These are phyloP conservation scores for Acanthisitta chloris DNA, from an alignment of 2,113 vertebrate species.

Conservation along the genomic window DNA sequence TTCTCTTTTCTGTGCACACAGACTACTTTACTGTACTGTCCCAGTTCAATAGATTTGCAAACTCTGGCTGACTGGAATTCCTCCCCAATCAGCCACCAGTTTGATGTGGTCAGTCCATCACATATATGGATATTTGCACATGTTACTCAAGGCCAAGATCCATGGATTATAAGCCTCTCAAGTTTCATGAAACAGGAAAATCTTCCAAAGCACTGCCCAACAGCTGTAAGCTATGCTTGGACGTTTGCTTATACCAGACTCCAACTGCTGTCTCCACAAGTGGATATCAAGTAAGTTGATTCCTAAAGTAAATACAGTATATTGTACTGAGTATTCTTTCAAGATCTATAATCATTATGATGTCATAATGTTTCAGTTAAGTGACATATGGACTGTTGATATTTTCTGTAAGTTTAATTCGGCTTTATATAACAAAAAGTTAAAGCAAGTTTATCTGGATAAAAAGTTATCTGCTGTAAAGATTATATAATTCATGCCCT, in stretches of 20 bases:
- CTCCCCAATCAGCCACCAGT: constrained; percentile 97
- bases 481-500: not conserved
- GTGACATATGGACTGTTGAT: not conserved
- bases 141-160: constrained; percentile 95
- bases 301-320: not conserved
- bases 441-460: not conserved
- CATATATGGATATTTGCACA: constrained; percentile 99
- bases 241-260: constrained; percentile 95
- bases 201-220: constrained; percentile 93
- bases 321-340: not conserved
- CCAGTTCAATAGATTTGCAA: constrained; percentile 93
- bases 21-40: constrained; percentile 94
- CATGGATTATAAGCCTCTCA: constrained; percentile 98
- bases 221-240: constrained; percentile 96
- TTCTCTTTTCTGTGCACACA: constrained; percentile 53
- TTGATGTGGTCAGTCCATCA: constrained; percentile 96
- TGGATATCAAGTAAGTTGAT: constrained; percentile 93
- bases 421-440: not conserved
- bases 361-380: not conserved
- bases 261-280: constrained; percentile 93
- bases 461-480: not conserved
- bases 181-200: constrained; percentile 97
- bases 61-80: constrained; percentile 96
- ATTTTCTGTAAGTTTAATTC: not conserved
- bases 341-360: not conserved